Conservation (phyloP, 2,888 invertebrate species). For the Cybosia mesomella region DNA sequence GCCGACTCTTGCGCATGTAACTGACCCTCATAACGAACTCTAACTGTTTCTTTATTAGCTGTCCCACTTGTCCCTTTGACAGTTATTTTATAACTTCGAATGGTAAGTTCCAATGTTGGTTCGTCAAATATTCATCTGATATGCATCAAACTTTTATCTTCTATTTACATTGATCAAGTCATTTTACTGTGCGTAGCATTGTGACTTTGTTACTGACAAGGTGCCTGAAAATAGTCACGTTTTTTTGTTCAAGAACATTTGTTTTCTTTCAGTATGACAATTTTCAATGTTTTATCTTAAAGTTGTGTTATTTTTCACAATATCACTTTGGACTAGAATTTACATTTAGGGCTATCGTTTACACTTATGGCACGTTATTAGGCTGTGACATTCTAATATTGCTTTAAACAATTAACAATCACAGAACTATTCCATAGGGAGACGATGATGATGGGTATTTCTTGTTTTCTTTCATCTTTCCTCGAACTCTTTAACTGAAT, state of each 20-base stretch:
- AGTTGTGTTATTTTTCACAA: not conserved
- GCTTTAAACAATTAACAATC: not conserved
- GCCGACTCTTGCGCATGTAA: conserved; percentile 40
- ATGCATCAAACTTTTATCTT: conserved; percentile 13
- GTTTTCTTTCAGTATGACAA: not conserved
- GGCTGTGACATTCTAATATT: not conserved
- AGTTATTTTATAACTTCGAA: conserved; percentile 9
- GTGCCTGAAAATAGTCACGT: not conserved
- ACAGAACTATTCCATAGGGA: not conserved
- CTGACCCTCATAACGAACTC: conserved; percentile 48
- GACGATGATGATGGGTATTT: not conserved
- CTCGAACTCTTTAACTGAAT: not conserved
- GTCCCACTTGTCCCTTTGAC: conserved; percentile 34
- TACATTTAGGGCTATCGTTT: not conserved
- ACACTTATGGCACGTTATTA: not conserved
- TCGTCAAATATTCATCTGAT: conserved; percentile 25
- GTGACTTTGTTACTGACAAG: not conserved
- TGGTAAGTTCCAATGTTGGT: conserved; percentile 18
- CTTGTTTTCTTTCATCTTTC: not conserved
- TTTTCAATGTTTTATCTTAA: not conserved
- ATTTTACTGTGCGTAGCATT: conserved; percentile 7
- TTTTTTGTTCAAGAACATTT: not conserved
- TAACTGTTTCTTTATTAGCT: conserved; percentile 44
- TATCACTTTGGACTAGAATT: not conserved
- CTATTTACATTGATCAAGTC: conserved; percentile 6